These are phyloP conservation scores for Corythaeola cristata DNA, from an alignment of 2,113 vertebrate genomes.

Conservation along the genomic window DNA sequence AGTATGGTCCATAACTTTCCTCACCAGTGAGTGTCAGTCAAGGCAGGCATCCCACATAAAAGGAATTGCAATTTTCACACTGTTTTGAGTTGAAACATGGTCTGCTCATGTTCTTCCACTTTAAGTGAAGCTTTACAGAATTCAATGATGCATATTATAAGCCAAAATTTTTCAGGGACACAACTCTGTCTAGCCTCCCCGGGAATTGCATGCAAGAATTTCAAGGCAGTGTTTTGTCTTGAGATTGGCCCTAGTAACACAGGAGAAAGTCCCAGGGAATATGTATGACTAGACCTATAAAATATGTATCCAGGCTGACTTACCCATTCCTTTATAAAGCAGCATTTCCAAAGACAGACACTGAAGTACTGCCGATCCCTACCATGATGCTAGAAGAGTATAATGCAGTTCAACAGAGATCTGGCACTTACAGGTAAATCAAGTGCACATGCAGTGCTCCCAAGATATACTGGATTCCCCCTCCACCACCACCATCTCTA, in stretches of 20 bases:
- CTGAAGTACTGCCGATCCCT: background rate
- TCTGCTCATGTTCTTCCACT: background rate
- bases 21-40: background rate
- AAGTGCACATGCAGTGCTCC: rapidly evolving
- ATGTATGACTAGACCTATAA: background rate
- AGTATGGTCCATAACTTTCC: background rate
- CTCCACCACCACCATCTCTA: background rate
- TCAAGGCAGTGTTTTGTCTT: background rate
- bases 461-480: background rate
- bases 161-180: background rate
- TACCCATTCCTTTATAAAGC: background rate
- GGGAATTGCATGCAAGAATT: background rate
- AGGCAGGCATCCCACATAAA: background rate
- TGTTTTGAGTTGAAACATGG: background rate
- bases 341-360: background rate
- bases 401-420: background rate
- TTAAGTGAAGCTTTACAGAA: background rate
- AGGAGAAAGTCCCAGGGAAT: background rate
- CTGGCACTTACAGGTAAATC: background rate
- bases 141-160: background rate
- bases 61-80: constrained; percentile 26
- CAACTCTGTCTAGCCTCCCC: background rate
- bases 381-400: background rate
- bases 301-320: background rate
- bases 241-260: background rate